A percentile compares a stretch with the other conserved stretches of the same genome.
Evolutionary conservation across 2,888 invertebrate genomes (phyloP).

Genomic region (Sisyra terminalis): DNA sequence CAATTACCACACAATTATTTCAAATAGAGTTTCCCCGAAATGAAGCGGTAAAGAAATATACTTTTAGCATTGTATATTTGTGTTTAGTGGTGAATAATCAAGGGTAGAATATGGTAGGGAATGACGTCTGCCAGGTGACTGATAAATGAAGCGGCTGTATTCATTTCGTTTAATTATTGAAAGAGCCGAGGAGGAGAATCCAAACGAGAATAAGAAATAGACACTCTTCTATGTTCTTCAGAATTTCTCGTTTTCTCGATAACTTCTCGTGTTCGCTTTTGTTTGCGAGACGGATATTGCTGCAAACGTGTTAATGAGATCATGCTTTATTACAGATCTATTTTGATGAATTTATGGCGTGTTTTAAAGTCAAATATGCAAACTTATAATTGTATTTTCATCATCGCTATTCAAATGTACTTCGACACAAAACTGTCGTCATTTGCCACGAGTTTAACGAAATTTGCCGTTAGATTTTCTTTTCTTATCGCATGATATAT

Average conservation of each 20-base stretch:
- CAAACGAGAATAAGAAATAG: background rate
- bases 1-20: too few species aligned
- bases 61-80: too few species aligned
- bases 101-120: too few species aligned
- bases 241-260: background rate
- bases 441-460: background rate
- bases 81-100: too few species aligned
- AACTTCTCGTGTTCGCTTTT: background rate
- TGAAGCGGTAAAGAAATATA: too few species aligned
- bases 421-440: background rate
- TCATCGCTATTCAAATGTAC: too few species aligned
- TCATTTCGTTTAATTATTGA: constrained; percentile 5
- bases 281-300: background rate
- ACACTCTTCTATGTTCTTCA: background rate
- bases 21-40: too few species aligned
- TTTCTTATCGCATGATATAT: too few species aligned
- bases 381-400: too few species aligned
- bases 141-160: constrained; percentile 3
- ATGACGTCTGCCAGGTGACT: constrained; percentile 3
- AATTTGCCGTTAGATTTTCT: too few species aligned
- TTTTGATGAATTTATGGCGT: background rate
- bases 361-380: background rate
- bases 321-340: background rate
- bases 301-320: constrained; percentile 1
- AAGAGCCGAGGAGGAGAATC: background rate